phyloP scores from a whole-genome alignment of 2,113 vertebrate genomes.

The Neolamprologus caudopunctatus region DNA sequence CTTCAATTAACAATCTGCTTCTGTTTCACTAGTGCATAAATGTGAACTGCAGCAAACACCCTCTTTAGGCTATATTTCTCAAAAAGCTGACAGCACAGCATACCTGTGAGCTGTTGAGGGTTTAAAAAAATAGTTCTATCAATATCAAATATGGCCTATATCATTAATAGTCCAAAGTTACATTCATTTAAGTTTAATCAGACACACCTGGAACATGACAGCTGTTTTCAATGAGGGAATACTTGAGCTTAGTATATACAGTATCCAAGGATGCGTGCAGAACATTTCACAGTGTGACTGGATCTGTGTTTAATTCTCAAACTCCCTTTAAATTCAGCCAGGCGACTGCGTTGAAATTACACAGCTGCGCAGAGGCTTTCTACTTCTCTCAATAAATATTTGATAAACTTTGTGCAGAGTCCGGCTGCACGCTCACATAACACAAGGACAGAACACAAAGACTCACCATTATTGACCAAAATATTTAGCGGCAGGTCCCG shows the following conservation, averaged over 20 bases:
- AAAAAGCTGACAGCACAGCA: background rate
- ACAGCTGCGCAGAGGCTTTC: background rate
- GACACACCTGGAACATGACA: background rate
- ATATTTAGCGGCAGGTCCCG: slow-evolving; percentile 75
- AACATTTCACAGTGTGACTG: background rate
- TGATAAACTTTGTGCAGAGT: background rate
- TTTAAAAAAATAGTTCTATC: background rate
- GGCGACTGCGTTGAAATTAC: background rate
- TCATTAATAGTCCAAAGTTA: background rate
- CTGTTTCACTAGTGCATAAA: background rate
- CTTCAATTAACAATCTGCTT: background rate
- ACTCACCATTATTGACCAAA: slow-evolving; percentile 89
- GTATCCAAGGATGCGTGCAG: background rate
- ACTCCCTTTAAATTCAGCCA: background rate
- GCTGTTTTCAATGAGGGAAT: background rate
- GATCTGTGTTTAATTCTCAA: background rate
- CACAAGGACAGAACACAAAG: slow-evolving; percentile 12
- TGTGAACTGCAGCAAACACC: background rate
- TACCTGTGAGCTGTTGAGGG: background rate
- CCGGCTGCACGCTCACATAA: background rate
- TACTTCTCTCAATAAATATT: background rate
- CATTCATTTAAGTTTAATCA: background rate
- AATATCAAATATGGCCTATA: background rate
- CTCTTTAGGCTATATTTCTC: background rate
- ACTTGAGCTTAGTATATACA: background rate